A percentile compares a stretch with the other conserved stretches of the same genome.
Conservation (phyloP, 1,140 invertebrate genomes). For the Megalopta genalis region DNA sequence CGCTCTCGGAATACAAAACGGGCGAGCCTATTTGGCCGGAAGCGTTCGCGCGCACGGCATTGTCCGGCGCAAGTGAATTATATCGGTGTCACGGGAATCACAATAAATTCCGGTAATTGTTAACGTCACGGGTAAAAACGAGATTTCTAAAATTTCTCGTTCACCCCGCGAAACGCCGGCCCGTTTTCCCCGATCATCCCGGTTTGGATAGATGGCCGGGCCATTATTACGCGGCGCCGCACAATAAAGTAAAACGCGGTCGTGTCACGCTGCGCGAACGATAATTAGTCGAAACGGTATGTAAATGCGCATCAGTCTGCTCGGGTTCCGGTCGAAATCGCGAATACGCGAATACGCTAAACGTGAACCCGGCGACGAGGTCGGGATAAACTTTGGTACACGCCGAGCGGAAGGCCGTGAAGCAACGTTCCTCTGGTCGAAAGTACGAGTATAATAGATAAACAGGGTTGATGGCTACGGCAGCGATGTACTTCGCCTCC, state of each 20-base stretch:
- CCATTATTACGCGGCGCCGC: background rate
- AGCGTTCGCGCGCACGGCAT: too few relatives aligned
- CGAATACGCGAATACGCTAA: constrained; percentile 33
- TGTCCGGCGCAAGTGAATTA: too few relatives aligned
- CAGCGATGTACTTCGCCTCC: background rate
- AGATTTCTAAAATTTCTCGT: background rate
- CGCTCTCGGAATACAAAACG: too few relatives aligned
- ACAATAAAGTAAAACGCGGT: constrained; percentile 1
- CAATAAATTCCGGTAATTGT: too few relatives aligned
- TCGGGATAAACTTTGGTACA: constrained; percentile 43
- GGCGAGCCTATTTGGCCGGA: too few relatives aligned
- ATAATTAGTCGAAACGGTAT: constrained; percentile 2
- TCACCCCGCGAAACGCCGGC: background rate
- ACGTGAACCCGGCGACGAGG: constrained; percentile 8
- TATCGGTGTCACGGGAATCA: too few relatives aligned
- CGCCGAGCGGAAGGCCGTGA: constrained; percentile 17
- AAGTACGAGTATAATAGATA: background rate
- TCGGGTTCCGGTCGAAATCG: background rate
- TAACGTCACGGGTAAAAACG: too few relatives aligned
- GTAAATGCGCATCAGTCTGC: constrained; percentile 13
- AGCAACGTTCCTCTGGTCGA: constrained; percentile 6
- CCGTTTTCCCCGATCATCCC: too few relatives aligned
- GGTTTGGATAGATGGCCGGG: background rate
- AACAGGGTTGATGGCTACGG: background rate
- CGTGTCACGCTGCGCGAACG: background rate